Percentiles rank a stretch among this genome's conserved stretches.
Evolutionary conservation across 2,797 vertebrate species (phyloP).

Genomic region (Microhierax caerulescens): DNA sequence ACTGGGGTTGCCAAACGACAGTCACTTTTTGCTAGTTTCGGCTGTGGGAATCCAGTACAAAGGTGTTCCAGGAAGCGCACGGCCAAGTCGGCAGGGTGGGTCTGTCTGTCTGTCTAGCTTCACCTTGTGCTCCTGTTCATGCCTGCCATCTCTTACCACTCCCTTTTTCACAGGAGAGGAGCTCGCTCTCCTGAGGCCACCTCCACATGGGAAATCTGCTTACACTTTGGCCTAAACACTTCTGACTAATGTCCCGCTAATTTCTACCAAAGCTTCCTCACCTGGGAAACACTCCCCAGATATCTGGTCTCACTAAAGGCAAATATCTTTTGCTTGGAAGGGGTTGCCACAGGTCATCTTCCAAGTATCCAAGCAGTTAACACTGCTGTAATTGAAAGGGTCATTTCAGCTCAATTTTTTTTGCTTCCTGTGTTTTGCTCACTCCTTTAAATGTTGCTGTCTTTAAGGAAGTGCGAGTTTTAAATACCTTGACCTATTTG

Average conservation of each 20-base stretch:
- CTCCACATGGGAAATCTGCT: background rate
- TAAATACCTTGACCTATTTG: background rate
- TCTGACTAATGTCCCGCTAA: background rate
- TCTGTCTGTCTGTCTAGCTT: background rate
- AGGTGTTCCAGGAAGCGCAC: background rate
- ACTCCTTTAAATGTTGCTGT: background rate
- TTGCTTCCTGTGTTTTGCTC: background rate
- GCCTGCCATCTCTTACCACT: background rate
- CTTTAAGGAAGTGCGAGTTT: background rate
- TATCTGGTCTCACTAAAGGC: background rate
- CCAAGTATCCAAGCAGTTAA: background rate
- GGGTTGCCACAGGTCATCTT: background rate
- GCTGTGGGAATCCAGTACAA: conserved; percentile 42
- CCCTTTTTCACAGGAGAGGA: conserved; percentile 14
- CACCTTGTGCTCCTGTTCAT: background rate
- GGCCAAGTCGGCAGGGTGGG: background rate
- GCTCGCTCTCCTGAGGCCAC: conserved; percentile 15
- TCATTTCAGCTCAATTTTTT: background rate
- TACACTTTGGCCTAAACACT: background rate
- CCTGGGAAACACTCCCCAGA: fast-evolving
- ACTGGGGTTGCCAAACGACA: background rate
- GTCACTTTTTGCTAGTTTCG: background rate
- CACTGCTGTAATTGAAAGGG: background rate
- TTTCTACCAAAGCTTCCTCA: background rate
- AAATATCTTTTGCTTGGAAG: background rate